Evolutionary conservation across 2,113 vertebrate genomes (phyloP).

Genomic region (Epinephelus fuscoguttatus): DNA sequence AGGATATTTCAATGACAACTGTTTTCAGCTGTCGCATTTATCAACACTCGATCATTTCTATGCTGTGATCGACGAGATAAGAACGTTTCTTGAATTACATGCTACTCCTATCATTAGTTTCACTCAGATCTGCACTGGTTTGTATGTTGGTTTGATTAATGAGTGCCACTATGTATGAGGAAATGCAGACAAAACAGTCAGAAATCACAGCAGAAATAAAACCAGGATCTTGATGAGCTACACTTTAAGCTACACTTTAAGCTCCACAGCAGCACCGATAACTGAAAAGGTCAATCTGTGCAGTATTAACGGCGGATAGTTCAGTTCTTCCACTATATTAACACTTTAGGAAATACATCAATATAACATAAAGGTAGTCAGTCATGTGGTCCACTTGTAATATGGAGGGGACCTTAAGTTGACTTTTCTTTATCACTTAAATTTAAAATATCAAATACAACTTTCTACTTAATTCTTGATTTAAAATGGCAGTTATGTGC

Average conservation of each 20-base stretch:
- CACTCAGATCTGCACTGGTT: no score
- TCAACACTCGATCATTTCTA: no score
- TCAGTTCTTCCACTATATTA: neutral
- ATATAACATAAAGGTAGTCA: neutral
- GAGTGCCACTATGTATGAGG: neutral
- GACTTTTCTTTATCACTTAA: neutral
- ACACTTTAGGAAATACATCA: neutral
- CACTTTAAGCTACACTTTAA: neutral
- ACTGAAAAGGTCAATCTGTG: neutral
- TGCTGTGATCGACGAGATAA: no score
- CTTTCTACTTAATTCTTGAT: neutral
- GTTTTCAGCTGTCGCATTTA: no score
- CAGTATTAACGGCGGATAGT: neutral
- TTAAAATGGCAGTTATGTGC: neutral
- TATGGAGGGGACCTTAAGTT: neutral
- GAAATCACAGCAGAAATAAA: constrained; percentile 18
- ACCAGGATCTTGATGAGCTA: neutral
- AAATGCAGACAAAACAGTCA: constrained; percentile 4
- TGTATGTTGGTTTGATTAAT: no score
- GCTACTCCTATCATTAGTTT: no score
- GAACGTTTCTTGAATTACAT: no score
- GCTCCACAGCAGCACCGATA: neutral
- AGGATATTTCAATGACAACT: no score
- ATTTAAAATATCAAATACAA: neutral
- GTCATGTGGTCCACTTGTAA: neutral